These are phyloP conservation scores for Mastomys coucha DNA, from an alignment of 2,113 vertebrate genomes.

Conservation along the genomic window DNA sequence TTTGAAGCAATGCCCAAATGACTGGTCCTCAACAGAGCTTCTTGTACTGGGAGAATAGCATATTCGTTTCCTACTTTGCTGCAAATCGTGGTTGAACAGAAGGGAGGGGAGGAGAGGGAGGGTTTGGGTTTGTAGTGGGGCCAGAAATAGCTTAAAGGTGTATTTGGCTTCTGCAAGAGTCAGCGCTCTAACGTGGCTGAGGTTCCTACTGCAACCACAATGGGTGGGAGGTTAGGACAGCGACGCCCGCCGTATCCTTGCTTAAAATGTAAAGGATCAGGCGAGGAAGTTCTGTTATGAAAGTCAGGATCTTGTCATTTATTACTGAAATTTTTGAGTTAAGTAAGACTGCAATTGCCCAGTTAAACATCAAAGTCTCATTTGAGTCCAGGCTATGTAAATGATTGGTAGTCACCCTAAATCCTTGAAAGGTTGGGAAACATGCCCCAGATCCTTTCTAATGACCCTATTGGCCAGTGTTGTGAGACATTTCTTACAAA, in stretches of 20 bases:
- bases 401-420: neutral
- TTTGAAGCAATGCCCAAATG: constrained; percentile 78
- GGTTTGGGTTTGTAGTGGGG: constrained; percentile 14
- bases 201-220: neutral
- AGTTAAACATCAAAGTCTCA: constrained; percentile 10
- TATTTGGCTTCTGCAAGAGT: constrained; percentile 21
- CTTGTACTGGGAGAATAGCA: constrained; percentile 1
- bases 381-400: constrained; percentile 18
- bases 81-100: constrained; percentile 48
- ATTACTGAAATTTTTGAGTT: constrained; percentile 27
- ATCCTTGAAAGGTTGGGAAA: neutral
- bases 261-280: constrained; percentile 37
- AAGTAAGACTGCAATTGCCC: neutral
- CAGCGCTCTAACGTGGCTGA: neutral
- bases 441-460: neutral
- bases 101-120: constrained; percentile 8
- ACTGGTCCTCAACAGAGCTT: constrained; percentile 64
- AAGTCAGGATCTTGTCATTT: neutral
- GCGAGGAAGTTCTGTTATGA: neutral
- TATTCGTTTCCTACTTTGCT: constrained; percentile 11
- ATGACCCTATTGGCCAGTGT: neutral
- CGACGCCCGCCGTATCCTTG: neutral
- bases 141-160: neutral
- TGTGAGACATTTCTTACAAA: constrained; percentile 30
- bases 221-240: neutral